These are phyloP conservation scores for Cyclina sinensis DNA, from an alignment of 1,140 invertebrate genomes.

Conservation along the genomic window DNA sequence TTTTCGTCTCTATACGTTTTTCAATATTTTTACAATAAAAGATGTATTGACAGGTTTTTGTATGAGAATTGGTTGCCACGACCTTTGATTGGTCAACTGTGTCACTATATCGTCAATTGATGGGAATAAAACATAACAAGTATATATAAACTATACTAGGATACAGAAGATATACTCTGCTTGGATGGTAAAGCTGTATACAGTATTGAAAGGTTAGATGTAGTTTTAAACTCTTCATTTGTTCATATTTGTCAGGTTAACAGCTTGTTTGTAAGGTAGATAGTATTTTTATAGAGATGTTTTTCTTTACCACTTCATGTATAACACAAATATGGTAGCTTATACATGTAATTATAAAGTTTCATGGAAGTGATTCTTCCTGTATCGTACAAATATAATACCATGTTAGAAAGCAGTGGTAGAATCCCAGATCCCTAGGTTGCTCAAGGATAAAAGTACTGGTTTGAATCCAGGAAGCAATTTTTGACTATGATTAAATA, in stretches of 20 bases:
- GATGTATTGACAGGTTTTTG: conserved; percentile 8
- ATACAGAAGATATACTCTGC: background rate
- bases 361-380: too few species aligned
- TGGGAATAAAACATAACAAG: background rate
- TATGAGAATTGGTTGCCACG: background rate
- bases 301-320: background rate
- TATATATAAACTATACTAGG: background rate
- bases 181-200: background rate
- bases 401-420: too few species aligned
- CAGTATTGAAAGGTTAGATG: background rate
- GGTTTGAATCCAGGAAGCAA: too few species aligned
- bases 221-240: background rate
- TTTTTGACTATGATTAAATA: too few species aligned
- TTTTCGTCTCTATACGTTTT: background rate
- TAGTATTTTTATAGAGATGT: background rate
- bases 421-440: too few species aligned
- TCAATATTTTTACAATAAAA: background rate
- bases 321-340: too few species aligned
- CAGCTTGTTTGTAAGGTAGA: background rate
- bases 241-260: background rate
- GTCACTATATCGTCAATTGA: background rate
- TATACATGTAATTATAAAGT: too few species aligned
- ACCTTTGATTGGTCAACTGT: conserved; percentile 30
- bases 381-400: too few species aligned
- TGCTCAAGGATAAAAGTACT: too few species aligned